Base-by-base conservation (phyloP, 2,797 vertebrate genomes). In the Spondyliosoma cantharus region DNA sequence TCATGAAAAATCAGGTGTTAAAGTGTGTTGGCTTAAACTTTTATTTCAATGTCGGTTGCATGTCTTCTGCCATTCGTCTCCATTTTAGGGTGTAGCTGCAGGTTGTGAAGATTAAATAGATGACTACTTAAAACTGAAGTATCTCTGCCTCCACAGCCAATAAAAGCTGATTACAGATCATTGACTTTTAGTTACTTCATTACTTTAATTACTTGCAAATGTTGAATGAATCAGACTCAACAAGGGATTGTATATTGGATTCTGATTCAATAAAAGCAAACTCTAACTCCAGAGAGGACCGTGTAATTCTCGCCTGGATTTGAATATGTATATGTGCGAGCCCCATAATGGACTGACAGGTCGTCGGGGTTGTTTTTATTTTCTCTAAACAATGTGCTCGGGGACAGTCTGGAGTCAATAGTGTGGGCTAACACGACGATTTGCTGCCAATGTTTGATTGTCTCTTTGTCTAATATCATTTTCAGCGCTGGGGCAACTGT, bases 391-490 rank as follows among this genome's bases (percentile, higher is more conserved):
- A 76, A 60, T 72, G 74, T 78, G 61, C 66, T 42, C 25, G 43
- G 76, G 57, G 74, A 82, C 58, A 46, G 69, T 76, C 50, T 61
- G 68, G 54, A 83, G 84, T 90, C 87, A 79, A 84, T 85, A 80
- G 66, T 82, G 71, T 85, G 82, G 60, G 77, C 79, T 73, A 89
- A 90, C 63, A 73, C 58, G 65, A 69, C 32, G 49, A 87, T 88
- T 87, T 70, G 71, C 71, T 86, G 88, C 81, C 74, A 82, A 80
- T 60, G 74, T 79, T 83, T 83, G 80, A 86, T 88, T 81, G 84
- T 86, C 78, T 81, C 64, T 81, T 65, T 71, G 83, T 81, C 69
- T 89, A 86, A 91, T 86, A 83, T 80, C 15, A 90, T 90, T 90
- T 91, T 85, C 84, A 80, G 76, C n/a, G 42, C 76, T 5, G 52